These are phyloP conservation scores for Drosophila murphyi DNA, from an alignment of 1,140 invertebrate species.

Conservation along the genomic window DNA sequence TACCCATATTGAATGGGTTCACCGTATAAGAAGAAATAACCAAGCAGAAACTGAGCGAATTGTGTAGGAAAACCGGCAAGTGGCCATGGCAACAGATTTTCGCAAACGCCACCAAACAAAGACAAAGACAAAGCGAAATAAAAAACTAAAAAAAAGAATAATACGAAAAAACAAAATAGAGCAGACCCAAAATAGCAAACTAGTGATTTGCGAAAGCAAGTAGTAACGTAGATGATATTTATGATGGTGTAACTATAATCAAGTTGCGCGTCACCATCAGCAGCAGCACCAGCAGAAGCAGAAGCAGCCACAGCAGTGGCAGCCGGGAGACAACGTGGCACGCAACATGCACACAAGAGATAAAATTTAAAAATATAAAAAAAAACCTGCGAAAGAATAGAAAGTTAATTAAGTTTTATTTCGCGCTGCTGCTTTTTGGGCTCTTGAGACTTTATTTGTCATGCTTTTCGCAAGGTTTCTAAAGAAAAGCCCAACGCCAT, in stretches of 20 bases:
- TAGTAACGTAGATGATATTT: conserved; percentile 50
- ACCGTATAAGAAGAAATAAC: too few species aligned
- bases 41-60: conserved; percentile 50
- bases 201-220: conserved; percentile 55
- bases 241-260: conserved; percentile 29
- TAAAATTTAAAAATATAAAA: conserved; percentile 7
- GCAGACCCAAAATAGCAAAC: conserved; percentile 28
- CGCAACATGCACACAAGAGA: conserved; percentile 21
- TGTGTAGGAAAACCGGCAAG: conserved; percentile 76
- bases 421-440: conserved; percentile 35
- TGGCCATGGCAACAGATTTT: conserved; percentile 64
- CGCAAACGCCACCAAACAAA: conserved; percentile 50
- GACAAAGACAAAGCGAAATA: conserved; percentile 22
- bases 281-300: neutral
- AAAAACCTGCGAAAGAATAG: conserved; percentile 50
- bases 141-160: conserved; percentile 9
- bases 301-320: neutral
- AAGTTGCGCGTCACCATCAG: conserved; percentile 12
- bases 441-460: conserved; percentile 48
- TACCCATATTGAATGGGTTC: too few species aligned
- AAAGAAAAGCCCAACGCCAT: conserved; percentile 66
- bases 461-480: conserved; percentile 42
- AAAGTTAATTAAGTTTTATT: conserved; percentile 75
- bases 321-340: conserved; percentile 16
- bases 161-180: conserved; percentile 41